phyloP scores from a whole-genome alignment of 2,888 invertebrate species.

The Drosophila differens region DNA sequence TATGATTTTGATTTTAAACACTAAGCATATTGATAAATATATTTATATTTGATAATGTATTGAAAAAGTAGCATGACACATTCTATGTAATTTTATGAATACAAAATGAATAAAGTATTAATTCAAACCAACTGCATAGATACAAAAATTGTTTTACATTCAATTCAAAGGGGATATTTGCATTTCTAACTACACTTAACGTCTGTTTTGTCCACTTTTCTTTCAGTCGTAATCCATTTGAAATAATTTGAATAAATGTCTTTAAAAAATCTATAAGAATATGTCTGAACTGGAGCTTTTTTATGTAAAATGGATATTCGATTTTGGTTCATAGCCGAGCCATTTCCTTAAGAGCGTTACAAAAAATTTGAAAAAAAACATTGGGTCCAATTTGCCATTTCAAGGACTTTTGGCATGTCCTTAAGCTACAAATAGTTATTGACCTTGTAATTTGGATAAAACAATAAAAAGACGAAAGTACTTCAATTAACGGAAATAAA shows the following conservation, averaged over 20 bases:
- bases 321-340: not conserved
- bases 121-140: slow-evolving; percentile 60
- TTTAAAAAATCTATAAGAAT: not conserved
- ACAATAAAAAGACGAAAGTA: not conserved
- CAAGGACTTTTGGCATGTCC: rapidly evolving
- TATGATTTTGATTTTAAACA: slow-evolving; percentile 49
- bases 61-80: slow-evolving; percentile 48
- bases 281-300: not conserved
- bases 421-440: not conserved
- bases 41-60: slow-evolving; percentile 52
- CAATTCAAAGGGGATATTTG: not conserved
- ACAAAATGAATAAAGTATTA: slow-evolving; percentile 73
- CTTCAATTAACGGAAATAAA: not conserved
- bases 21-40: slow-evolving; percentile 37
- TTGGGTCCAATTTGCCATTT: not conserved
- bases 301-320: too few species aligned
- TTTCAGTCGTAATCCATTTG: not conserved
- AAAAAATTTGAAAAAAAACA: not conserved
- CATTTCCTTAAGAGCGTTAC: not conserved
- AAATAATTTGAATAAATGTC: not conserved
- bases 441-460: not conserved
- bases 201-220: not conserved
- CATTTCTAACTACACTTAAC: not conserved
- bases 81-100: slow-evolving; percentile 66
- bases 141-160: not conserved